Evolutionary conservation across 2,888 invertebrate genomes (phyloP).

Genomic region (Trimorus sp.): DNA sequence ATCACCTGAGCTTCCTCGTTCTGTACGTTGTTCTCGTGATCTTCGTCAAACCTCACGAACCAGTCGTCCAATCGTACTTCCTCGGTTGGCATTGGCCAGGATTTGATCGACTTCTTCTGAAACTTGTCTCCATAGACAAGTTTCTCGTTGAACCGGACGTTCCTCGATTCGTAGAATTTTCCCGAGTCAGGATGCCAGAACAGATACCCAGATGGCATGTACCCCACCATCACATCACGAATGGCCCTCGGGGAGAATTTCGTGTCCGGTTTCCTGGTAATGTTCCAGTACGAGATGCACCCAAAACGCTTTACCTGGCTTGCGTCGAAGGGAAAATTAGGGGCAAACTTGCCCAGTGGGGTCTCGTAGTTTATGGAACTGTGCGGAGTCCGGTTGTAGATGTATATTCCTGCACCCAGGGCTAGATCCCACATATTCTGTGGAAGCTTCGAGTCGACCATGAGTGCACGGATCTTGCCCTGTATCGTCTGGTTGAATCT

Average conservation of each 20-base stretch:
- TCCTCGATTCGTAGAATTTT: constrained; percentile 1
- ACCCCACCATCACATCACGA: not conserved
- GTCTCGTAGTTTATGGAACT: not conserved
- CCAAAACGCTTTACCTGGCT: not conserved
- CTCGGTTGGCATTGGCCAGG: constrained; percentile 30
- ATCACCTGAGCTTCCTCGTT: not conserved
- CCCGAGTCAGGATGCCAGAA: not conserved
- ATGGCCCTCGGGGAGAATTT: constrained; percentile 4
- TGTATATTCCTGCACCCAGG: not conserved
- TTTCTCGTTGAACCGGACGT: constrained; percentile 4
- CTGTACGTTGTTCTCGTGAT: not conserved
- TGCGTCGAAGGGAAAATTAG: not conserved
- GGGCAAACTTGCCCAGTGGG: not conserved
- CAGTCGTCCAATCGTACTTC: constrained; percentile 34
- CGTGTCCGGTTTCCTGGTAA: not conserved
- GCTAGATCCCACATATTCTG: not conserved
- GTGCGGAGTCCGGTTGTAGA: not conserved
- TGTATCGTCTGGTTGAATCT: not conserved
- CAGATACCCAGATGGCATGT: constrained; percentile 2
- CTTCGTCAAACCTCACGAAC: constrained; percentile 11
- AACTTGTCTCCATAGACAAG: constrained; percentile 34
- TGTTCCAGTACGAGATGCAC: not conserved
- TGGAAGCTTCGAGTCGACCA: not conserved
- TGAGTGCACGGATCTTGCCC: constrained; percentile 4
- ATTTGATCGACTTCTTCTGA: constrained; percentile 38